Evolutionary conservation across 2,113 vertebrate species (phyloP), one percentile per base, ranked within the genome.

Genomic region (Eurypyga helias): DNA sequence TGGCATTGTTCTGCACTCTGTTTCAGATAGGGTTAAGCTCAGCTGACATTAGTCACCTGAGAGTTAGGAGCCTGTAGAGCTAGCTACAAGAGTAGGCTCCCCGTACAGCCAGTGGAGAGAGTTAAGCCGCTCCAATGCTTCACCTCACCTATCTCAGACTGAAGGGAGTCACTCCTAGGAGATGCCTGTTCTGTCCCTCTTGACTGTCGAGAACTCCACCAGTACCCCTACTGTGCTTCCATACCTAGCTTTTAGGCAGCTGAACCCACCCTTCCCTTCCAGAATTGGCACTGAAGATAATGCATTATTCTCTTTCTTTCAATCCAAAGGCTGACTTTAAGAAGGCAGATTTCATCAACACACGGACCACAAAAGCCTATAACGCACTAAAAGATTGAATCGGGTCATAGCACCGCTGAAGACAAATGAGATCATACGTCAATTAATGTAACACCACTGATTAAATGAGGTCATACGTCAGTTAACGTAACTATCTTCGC

Each of bases 321-420:
- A 9, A 87, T 87, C 94, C 85, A 54, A 98, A 99, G 99, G 96
- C 98, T 83, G 98, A 99, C 34, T 99, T 98, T 76, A 99, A 98
- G 97, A 99, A 99, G 97, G 60, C 96, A 0, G 98, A 99, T 97
- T 99, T 99, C 93, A 90, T 99, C 97, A 99, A 99, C 86, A 96
- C 67, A 51, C 97, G 97, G 73, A 99, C 98, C 34, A 96, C 98
- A 34, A 99, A 98, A 97, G 98, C 98, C 45, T 98, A 98, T 70
- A 98, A 98, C 94, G 98, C 98, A 9, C 84, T 98, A 9, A 97
- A 94, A 94, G 98, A 98, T 86, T 98, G 93, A 98, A 45, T 49
- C 31, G 10, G 38, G 72, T 55, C 54, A 8, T 7, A 38, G 2
- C 25, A n/a, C 16, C 41, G 52, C 7, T 8, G 86, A 43, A 90